phyloP scores from a whole-genome alignment of 1,140 invertebrate species.

The Pemphigus obesinymphae region DNA sequence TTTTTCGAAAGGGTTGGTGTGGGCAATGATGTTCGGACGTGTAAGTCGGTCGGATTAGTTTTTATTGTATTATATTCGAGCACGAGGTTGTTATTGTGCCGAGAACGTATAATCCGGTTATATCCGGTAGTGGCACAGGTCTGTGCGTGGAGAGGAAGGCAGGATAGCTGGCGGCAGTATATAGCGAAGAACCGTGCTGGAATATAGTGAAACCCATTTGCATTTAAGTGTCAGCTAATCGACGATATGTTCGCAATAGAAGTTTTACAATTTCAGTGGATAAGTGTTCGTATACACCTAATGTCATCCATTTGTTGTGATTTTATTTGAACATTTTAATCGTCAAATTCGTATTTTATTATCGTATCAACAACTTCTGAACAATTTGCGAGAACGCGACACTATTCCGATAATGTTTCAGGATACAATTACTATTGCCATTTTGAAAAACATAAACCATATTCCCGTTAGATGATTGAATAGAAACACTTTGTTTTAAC shows the following conservation, averaged over 20 bases:
- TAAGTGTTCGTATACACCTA: background rate
- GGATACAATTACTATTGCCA: background rate
- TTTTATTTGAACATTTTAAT: slow-evolving; percentile 7
- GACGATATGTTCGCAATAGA: slow-evolving; percentile 4
- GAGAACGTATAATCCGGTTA: slow-evolving; percentile 15
- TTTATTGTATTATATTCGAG: slow-evolving; percentile 15
- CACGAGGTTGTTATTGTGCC: slow-evolving; percentile 5
- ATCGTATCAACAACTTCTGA: background rate
- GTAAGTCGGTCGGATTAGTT: slow-evolving; percentile 22
- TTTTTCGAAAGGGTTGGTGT: slow-evolving; percentile 8
- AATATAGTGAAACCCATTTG: slow-evolving; percentile 1
- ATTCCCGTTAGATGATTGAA: background rate
- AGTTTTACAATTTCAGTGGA: background rate
- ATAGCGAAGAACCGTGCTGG: too few species aligned
- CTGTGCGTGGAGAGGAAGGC: background rate
- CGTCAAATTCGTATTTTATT: background rate
- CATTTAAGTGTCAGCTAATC: slow-evolving; percentile 23
- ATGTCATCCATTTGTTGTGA: background rate
- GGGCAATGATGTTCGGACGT: slow-evolving; percentile 10
- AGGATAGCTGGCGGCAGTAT: background rate
- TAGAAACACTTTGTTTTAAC: background rate
- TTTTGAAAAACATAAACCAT: background rate
- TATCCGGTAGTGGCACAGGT: too few species aligned
- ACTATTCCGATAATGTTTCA: background rate
- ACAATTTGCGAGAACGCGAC: background rate